Evolutionary conservation across 2,797 vertebrate species (phyloP).

Genomic region (Microcaecilia unicolor): DNA sequence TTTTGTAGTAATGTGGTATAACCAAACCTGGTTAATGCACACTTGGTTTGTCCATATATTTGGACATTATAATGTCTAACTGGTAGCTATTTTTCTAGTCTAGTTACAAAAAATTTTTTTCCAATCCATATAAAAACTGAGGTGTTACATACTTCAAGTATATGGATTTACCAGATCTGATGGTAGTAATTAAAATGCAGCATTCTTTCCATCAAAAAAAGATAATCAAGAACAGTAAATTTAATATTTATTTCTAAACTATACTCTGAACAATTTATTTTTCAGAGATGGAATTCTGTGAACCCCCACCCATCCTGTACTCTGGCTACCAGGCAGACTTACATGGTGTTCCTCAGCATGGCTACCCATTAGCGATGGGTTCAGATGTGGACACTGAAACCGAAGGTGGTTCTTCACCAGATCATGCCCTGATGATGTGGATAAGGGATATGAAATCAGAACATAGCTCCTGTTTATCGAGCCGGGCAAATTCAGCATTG

Average conservation of each 20-base stretch:
- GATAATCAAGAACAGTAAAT: too few relatives aligned
- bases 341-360: constrained; percentile 58
- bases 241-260: not conserved
- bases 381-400: constrained; percentile 90
- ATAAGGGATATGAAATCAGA: constrained; percentile 90
- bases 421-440: constrained; percentile 88
- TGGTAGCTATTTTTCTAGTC: too few relatives aligned
- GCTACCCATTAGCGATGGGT: constrained; percentile 76
- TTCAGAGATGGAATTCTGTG: constrained; percentile 84
- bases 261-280: constrained; percentile 13
- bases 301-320: constrained; percentile 70
- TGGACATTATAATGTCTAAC: too few relatives aligned
- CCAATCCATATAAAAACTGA: too few relatives aligned
- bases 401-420: constrained; percentile 79
- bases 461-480: constrained; percentile 90
- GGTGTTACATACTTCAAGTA: too few relatives aligned
- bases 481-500: constrained; percentile 88
- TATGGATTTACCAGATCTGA: too few relatives aligned
- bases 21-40: too few relatives aligned
- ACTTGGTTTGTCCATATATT: too few relatives aligned
- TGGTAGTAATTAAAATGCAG: too few relatives aligned
- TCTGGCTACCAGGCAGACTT: constrained; percentile 73
- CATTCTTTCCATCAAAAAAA: too few relatives aligned
- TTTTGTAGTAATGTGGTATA: too few relatives aligned
- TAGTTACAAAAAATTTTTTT: too few relatives aligned